Percentiles rank a stretch among this genome's conserved stretches.
phyloP scores from a whole-genome alignment of 2,113 vertebrate genomes.

The Ceyx melanurus region DNA sequence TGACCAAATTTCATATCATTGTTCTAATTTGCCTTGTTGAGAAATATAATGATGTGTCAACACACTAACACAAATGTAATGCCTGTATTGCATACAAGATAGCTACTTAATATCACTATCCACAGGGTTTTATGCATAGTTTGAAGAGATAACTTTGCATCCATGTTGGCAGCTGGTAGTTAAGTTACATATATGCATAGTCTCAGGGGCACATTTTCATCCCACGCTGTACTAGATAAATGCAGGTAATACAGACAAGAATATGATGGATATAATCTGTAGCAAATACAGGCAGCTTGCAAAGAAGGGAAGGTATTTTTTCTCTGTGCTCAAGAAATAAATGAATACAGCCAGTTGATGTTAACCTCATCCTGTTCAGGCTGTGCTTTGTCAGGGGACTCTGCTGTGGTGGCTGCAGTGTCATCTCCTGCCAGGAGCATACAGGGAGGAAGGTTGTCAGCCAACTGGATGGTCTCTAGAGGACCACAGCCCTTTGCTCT shows the following conservation, averaged over 20 bases:
- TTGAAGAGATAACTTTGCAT: constrained; percentile 22
- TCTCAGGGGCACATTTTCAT: constrained; percentile 34
- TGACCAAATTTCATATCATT: constrained; percentile 31
- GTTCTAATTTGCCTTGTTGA: constrained; percentile 55
- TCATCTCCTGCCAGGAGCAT: neutral
- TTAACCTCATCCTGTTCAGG: neutral
- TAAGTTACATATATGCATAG: constrained; percentile 27
- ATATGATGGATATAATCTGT: constrained; percentile 13
- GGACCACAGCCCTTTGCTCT: accelerated
- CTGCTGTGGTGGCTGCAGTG: neutral
- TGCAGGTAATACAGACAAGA: constrained; percentile 38
- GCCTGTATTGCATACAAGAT: neutral
- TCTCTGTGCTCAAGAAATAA: neutral
- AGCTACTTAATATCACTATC: constrained; percentile 45
- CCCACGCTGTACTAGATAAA: constrained; percentile 41
- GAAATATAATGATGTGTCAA: constrained; percentile 38
- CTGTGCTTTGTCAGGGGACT: neutral
- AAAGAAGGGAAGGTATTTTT: neutral
- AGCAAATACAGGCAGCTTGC: neutral
- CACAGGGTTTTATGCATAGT: neutral
- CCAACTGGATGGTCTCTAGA: neutral
- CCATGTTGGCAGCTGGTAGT: constrained; percentile 29
- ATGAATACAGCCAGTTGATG: neutral
- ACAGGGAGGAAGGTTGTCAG: neutral
- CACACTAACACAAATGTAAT: constrained; percentile 23